phyloP scores from a whole-genome alignment of 2,888 invertebrate genomes.

The Seira ritae region DNA sequence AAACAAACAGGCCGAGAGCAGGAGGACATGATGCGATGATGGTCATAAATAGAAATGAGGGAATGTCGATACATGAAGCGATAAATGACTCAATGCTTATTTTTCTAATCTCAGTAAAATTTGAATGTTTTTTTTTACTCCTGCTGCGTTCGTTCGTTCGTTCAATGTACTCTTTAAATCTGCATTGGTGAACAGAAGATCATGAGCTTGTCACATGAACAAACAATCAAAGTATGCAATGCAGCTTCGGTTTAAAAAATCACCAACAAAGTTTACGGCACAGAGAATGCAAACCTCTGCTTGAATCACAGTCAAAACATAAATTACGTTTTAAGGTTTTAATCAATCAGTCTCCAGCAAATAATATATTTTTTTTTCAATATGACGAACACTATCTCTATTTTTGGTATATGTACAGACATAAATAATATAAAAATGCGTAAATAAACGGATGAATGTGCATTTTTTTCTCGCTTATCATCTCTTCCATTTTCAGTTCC shows the following conservation, averaged over 20 bases:
- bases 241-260: no score
- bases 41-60: no score
- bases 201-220: conserved; percentile 23
- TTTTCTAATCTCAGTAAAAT: conserved; percentile 4
- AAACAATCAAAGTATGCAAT: conserved; percentile 24
- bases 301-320: background rate
- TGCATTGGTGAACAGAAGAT: background rate
- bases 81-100: conserved; percentile 10
- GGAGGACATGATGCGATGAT: no score
- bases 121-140: background rate
- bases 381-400: no score
- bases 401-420: no score
- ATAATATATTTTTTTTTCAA: no score
- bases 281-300: background rate
- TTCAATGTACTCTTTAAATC: background rate
- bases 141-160: background rate
- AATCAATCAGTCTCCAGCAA: no score
- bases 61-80: no score
- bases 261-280: no score
- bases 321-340: background rate
- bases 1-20: background rate
- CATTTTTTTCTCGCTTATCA: background rate
- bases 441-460: background rate
- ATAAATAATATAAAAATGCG: no score
- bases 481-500: background rate